Evolutionary conservation across 1,140 invertebrate genomes (phyloP).

Genomic region (Pachypeltis micranthus): DNA sequence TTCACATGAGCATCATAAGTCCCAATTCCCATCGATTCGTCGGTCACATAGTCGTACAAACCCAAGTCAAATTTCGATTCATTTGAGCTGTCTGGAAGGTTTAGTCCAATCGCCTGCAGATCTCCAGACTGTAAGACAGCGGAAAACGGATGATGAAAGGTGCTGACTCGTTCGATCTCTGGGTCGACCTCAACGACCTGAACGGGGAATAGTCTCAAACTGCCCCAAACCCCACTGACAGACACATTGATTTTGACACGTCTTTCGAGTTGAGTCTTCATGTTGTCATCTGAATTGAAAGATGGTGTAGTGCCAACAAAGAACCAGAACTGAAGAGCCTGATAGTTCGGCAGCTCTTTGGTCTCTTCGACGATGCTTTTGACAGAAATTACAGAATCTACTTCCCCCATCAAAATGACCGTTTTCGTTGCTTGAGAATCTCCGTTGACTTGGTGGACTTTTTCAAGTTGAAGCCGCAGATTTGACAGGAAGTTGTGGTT

Average conservation of each 20-base stretch:
- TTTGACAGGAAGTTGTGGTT: neutral
- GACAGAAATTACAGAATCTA: neutral
- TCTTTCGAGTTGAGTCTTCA: slow-evolving; percentile 1
- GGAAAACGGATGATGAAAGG: neutral
- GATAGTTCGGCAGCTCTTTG: neutral
- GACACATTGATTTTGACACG: neutral
- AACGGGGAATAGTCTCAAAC: neutral
- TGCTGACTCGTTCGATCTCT: neutral
- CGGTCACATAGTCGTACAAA: neutral
- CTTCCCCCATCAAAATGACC: neutral
- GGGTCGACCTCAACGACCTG: neutral
- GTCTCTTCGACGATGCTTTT: neutral
- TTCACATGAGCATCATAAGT: neutral
- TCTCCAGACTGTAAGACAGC: neutral
- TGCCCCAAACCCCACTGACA: neutral
- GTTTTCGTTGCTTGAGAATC: neutral
- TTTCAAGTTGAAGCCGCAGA: neutral
- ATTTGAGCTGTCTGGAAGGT: neutral
- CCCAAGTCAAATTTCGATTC: neutral
- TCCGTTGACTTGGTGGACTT: neutral
- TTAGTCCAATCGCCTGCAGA: neutral
- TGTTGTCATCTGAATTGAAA: neutral
- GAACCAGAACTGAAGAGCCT: neutral
- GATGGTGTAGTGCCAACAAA: neutral
- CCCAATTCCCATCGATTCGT: neutral